A percentile compares a stretch with the other conserved stretches of the same genome.
Conservation (phyloP, 1,140 invertebrate species). For the Drosophila paulistorum region DNA sequence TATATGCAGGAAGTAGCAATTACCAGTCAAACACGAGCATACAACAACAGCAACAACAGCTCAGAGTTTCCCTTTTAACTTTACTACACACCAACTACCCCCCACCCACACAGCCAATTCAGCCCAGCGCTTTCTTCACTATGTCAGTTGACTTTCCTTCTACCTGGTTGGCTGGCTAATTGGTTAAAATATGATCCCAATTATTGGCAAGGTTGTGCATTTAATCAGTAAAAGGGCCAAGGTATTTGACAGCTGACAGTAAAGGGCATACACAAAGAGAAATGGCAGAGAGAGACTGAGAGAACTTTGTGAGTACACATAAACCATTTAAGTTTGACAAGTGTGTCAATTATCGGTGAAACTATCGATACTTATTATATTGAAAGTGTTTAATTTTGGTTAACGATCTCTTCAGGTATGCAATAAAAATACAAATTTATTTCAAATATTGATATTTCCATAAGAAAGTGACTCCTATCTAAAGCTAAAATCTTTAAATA, state of each 20-base stretch:
- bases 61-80: conserved; percentile 5
- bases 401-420: too few species aligned
- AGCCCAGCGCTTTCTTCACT: conserved; percentile 32
- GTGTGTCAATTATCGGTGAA: too few species aligned
- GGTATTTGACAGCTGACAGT: conserved; percentile 25
- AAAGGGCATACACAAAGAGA: neutral
- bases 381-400: too few species aligned
- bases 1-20: conserved; percentile 74
- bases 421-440: too few species aligned
- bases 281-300: neutral
- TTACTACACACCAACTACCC: neutral
- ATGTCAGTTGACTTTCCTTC: conserved; percentile 40
- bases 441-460: too few species aligned
- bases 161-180: conserved; percentile 45
- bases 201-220: conserved; percentile 34
- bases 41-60: conserved; percentile 28
- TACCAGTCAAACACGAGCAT: conserved; percentile 65
- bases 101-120: neutral
- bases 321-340: too few species aligned
- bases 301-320: neutral
- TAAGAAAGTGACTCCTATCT: too few species aligned
- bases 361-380: too few species aligned
- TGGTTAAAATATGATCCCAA: conserved; percentile 51
- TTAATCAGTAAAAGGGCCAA: conserved; percentile 20
- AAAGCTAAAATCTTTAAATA: too few species aligned